phyloP scores from a whole-genome alignment of 2,797 vertebrate genomes.

The Danio jaintianensis region DNA sequence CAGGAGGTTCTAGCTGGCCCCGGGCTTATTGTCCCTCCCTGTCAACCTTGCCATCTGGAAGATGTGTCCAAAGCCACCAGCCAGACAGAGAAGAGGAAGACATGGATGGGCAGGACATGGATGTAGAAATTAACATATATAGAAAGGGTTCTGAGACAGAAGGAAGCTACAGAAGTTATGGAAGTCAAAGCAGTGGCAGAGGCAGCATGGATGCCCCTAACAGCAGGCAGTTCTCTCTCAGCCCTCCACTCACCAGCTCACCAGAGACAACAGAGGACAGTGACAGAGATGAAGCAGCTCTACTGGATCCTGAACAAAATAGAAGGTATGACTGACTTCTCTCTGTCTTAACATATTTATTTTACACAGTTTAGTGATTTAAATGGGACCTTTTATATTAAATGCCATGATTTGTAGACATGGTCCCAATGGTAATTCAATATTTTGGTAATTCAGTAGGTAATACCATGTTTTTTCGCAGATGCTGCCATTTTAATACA shows the following conservation, averaged over 20 bases:
- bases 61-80: background rate
- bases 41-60: slow-evolving; percentile 1
- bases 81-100: slow-evolving; percentile 20
- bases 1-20: slow-evolving; percentile 57
- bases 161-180: slow-evolving; percentile 86
- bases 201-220: slow-evolving; percentile 84
- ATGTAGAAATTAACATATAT: slow-evolving; percentile 52
- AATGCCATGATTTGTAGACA: no score
- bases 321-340: slow-evolving; percentile 66
- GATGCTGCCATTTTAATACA: background rate
- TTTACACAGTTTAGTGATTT: background rate
- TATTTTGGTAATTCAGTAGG: no score
- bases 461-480: background rate
- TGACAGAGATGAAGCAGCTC: slow-evolving; percentile 53
- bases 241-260: slow-evolving; percentile 69
- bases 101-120: slow-evolving; percentile 53
- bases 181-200: slow-evolving; percentile 89
- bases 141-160: slow-evolving; percentile 62
- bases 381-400: no score
- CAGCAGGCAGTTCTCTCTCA: slow-evolving; percentile 72
- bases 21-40: slow-evolving; percentile 44
- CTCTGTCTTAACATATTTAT: background rate
- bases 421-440: no score
- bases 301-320: slow-evolving; percentile 50
- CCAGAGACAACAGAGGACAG: slow-evolving; percentile 71